Percentiles rank a stretch among this genome's conserved stretches.
These are phyloP conservation scores for Druon quercuslanigerum DNA, from an alignment of 1,140 invertebrate genomes.

Conservation along the genomic window DNA sequence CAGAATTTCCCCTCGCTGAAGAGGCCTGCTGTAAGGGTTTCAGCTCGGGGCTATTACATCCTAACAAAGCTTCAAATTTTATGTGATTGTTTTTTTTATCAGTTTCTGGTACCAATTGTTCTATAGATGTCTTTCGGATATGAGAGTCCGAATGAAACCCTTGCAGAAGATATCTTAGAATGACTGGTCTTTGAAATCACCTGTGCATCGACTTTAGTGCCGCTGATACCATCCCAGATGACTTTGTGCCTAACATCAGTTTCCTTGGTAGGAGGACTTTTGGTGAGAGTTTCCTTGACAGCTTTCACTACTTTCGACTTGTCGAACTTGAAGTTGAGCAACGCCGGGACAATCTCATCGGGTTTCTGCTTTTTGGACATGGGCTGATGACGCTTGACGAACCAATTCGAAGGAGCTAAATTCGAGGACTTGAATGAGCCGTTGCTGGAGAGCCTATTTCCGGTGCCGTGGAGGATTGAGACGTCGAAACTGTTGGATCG, in stretches of 20 bases:
- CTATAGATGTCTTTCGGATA: too few relatives aligned
- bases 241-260: conserved; percentile 72
- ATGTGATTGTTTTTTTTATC: too few relatives aligned
- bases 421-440: conserved; percentile 37
- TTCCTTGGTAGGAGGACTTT: conserved; percentile 67
- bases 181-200: conserved; percentile 43
- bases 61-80: too few relatives aligned
- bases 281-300: conserved; percentile 75
- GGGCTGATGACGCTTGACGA: conserved; percentile 84
- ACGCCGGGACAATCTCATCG: conserved; percentile 60
- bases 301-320: conserved; percentile 67
- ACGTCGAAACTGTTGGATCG: conserved; percentile 89
- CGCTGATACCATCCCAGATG: conserved; percentile 83
- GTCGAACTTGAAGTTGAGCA: conserved; percentile 66
- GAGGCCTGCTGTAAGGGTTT: too few relatives aligned
- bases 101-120: too few relatives aligned
- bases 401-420: conserved; percentile 81
- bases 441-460: conserved; percentile 70
- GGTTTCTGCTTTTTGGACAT: conserved; percentile 80
- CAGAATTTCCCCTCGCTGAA: too few relatives aligned
- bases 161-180: too few relatives aligned
- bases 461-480: conserved; percentile 80
- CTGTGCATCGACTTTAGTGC: conserved; percentile 85
- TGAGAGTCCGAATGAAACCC: too few relatives aligned
- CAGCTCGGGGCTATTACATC: too few relatives aligned